Evolutionary conservation across 64 coral and sea anemone genomes (phyloP).

Genomic region (Pocillopora damicornis): DNA sequence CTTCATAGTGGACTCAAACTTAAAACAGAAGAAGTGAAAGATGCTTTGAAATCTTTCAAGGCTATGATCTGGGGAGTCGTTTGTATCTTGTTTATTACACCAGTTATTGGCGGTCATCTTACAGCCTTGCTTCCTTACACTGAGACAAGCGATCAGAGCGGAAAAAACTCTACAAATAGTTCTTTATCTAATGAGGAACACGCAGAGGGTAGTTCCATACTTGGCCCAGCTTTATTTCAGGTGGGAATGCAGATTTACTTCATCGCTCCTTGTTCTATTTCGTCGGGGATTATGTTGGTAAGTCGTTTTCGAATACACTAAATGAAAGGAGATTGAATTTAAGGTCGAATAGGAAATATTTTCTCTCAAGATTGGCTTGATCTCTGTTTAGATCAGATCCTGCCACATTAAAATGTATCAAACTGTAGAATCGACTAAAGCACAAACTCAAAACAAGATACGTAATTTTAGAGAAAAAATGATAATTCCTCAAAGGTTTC

Average conservation of each 20-base stretch:
- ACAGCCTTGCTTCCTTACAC: constrained; percentile 56
- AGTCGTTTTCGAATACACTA: background rate
- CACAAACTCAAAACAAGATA: no score
- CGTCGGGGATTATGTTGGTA: constrained; percentile 69
- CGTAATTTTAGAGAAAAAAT: no score
- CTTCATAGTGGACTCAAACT: constrained; percentile 73
- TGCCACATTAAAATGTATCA: no score
- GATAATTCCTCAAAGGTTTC: no score
- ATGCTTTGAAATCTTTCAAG: constrained; percentile 56
- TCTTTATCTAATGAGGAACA: background rate
- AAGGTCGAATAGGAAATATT: no score
- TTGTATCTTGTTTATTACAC: constrained; percentile 68
- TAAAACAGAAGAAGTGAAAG: constrained; percentile 66
- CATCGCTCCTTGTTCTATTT: constrained; percentile 70
- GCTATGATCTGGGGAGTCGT: constrained; percentile 53
- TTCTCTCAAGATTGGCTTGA: background rate
- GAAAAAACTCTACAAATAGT: background rate
- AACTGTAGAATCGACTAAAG: no score
- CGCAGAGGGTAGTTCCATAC: background rate
- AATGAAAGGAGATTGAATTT: no score
- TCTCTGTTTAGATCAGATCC: no score
- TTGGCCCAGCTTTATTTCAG: constrained; percentile 61
- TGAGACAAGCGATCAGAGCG: background rate
- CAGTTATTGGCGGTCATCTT: constrained; percentile 50
- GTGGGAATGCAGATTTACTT: constrained; percentile 66